These are phyloP conservation scores for Planiliza haematocheilus DNA, from an alignment of 2,113 vertebrate genomes.

Conservation along the genomic window DNA sequence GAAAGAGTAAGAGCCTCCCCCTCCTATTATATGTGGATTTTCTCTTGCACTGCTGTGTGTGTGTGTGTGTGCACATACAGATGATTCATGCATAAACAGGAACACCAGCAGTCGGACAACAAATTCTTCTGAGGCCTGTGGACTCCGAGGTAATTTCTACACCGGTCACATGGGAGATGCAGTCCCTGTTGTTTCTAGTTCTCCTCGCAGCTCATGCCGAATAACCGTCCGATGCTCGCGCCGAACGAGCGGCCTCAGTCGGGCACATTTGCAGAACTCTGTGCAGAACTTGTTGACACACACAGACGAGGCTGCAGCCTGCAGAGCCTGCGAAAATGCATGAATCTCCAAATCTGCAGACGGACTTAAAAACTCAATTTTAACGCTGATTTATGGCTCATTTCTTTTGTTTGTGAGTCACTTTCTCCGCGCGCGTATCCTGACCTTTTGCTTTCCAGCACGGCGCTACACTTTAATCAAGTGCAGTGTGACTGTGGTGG, in stretches of 20 bases:
- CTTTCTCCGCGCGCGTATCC: constrained; percentile 30
- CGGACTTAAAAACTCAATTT: constrained; percentile 8
- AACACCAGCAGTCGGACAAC: constrained; percentile 63
- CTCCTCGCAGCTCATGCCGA: constrained; percentile 35
- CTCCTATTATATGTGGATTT: constrained; percentile 73
- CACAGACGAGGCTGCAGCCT: background rate
- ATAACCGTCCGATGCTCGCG: constrained; percentile 37
- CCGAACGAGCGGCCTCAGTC: constrained; percentile 24
- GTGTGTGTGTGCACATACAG: constrained; percentile 40
- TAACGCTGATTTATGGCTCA: constrained; percentile 39
- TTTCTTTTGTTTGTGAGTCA: constrained; percentile 27
- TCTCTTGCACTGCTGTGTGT: constrained; percentile 36
- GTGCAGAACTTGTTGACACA: constrained; percentile 27
- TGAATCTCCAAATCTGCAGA: constrained; percentile 4
- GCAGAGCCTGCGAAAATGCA: constrained; percentile 28
- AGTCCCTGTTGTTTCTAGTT: constrained; percentile 29
- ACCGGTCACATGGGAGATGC: constrained; percentile 57
- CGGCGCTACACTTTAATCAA: constrained; percentile 61
- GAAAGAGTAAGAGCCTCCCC: constrained; percentile 43
- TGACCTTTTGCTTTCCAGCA: constrained; percentile 63
- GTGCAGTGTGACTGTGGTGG: constrained; percentile 43
- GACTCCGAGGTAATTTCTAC: constrained; percentile 60
- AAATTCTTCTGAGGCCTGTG: constrained; percentile 61
- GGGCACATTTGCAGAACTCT: constrained; percentile 45
- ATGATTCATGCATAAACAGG: constrained; percentile 73